Conservation (phyloP, 2,113 vertebrate species). For the Dipodomys ordii region DNA sequence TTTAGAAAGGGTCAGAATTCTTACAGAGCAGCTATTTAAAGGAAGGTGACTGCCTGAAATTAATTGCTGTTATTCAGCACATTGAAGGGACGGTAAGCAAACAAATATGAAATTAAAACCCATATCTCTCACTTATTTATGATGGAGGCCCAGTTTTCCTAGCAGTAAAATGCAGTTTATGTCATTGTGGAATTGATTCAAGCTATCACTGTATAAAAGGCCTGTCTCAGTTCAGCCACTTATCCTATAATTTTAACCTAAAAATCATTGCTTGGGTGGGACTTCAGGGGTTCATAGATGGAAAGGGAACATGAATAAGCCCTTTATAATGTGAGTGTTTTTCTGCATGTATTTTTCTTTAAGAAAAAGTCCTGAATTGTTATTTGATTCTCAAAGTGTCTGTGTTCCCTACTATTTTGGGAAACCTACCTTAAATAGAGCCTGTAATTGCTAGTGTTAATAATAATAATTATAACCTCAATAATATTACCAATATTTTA, state of each 20-base stretch:
- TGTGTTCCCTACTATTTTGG: conserved; percentile 31
- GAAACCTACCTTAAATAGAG: conserved; percentile 33
- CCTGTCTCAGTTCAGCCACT: background rate
- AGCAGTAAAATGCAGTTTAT: background rate
- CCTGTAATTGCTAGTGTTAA: background rate
- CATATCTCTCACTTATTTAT: background rate
- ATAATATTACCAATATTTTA: conserved; percentile 19
- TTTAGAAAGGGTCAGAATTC: background rate
- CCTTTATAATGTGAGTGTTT: background rate
- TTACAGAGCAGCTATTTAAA: background rate
- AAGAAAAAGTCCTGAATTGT: background rate
- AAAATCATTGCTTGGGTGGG: background rate
- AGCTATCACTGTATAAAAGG: background rate
- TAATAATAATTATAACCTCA: conserved; percentile 20
- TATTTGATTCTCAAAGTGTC: background rate
- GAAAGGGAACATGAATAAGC: background rate
- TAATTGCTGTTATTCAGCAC: background rate
- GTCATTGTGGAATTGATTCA: background rate
- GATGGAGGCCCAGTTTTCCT: background rate
- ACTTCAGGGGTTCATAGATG: background rate
- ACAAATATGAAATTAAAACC: background rate
- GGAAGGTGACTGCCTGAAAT: background rate
- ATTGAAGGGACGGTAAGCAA: background rate
- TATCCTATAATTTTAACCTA: background rate
- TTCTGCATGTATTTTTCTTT: background rate